Conservation (phyloP, 1,140 invertebrate species). For the Metaphire vulgaris region DNA sequence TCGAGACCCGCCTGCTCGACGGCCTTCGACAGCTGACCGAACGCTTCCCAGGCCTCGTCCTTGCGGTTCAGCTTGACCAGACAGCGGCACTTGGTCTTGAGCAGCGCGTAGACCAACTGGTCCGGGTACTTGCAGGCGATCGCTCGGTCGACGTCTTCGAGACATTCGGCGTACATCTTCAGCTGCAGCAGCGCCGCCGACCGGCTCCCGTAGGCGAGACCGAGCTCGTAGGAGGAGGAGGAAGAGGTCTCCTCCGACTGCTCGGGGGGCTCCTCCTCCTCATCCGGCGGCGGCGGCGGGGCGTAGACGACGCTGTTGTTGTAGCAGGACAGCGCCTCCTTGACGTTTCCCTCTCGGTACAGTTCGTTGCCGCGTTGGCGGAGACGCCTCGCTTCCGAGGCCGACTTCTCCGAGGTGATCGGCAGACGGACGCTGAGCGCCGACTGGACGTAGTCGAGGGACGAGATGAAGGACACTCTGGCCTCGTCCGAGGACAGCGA, state of each 20-base stretch:
- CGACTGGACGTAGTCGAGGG: background rate
- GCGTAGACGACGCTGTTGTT: slow-evolving; percentile 13
- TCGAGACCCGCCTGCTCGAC: slow-evolving; percentile 15
- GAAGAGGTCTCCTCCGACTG: no score
- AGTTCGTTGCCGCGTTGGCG: slow-evolving; percentile 19
- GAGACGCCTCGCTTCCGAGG: slow-evolving; percentile 3
- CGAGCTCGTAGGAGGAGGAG: slow-evolving; percentile 3
- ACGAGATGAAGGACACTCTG: slow-evolving; percentile 8
- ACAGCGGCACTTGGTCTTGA: slow-evolving; percentile 19
- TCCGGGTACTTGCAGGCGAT: slow-evolving; percentile 21
- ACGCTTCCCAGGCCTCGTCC: background rate
- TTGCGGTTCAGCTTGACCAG: slow-evolving; percentile 1
- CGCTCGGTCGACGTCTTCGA: slow-evolving; percentile 24
- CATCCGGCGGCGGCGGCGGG: background rate
- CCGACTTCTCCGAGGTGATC: background rate
- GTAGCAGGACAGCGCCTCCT: slow-evolving; percentile 14
- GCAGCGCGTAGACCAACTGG: slow-evolving; percentile 22
- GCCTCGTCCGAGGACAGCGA: slow-evolving; percentile 4
- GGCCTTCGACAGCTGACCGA: background rate
- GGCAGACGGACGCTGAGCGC: background rate
- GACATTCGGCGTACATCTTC: slow-evolving; percentile 15
- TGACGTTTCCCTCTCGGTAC: slow-evolving; percentile 13
- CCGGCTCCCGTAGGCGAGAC: slow-evolving; percentile 22
- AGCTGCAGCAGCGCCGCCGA: slow-evolving; percentile 25
- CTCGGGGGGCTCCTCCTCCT: no score